Percentiles rank a stretch among this genome's conserved stretches.
These are phyloP conservation scores for Tragelaphus eurycerus DNA, from an alignment of 2,797 vertebrate species.

Conservation along the genomic window DNA sequence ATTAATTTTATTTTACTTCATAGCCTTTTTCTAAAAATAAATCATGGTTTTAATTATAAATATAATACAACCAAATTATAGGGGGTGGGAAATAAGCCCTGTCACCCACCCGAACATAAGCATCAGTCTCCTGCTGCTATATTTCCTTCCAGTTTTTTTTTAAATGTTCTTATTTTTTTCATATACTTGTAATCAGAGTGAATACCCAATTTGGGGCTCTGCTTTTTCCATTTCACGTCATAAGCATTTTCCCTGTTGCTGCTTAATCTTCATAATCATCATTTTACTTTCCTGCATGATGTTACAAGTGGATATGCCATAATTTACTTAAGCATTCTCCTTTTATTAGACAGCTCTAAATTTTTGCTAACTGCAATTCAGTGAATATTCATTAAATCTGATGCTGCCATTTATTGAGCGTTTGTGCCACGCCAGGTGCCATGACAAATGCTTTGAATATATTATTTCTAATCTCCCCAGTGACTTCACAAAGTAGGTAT, in stretches of 20 bases:
- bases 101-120: not conserved
- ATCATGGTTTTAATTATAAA: conserved; percentile 49
- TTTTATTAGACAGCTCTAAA: conserved; percentile 30
- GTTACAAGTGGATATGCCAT: not conserved
- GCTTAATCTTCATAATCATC: conserved; percentile 39
- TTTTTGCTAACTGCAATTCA: conserved; percentile 33
- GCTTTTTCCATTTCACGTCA: conserved; percentile 21
- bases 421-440: conserved; percentile 35
- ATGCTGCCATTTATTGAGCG: not conserved
- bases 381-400: conserved; percentile 46
- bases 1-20: conserved; percentile 20
- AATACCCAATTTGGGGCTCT: conserved; percentile 46
- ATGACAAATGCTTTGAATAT: conserved; percentile 31
- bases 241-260: conserved; percentile 52
- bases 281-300: conserved; percentile 16
- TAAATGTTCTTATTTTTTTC: conserved; percentile 23
- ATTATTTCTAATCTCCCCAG: conserved; percentile 19
- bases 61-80: conserved; percentile 9
- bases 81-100: not conserved
- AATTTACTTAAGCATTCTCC: conserved; percentile 53
- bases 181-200: conserved; percentile 43
- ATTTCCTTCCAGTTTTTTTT: conserved; percentile 29
- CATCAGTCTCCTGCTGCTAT: not conserved
- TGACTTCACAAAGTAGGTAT: not conserved
- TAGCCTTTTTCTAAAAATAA: conserved; percentile 41